Percentiles rank a stretch among this genome's conserved stretches.
phyloP scores from a whole-genome alignment of 92 coral and sea anemone species.

The Palythoa heliodiscus region DNA sequence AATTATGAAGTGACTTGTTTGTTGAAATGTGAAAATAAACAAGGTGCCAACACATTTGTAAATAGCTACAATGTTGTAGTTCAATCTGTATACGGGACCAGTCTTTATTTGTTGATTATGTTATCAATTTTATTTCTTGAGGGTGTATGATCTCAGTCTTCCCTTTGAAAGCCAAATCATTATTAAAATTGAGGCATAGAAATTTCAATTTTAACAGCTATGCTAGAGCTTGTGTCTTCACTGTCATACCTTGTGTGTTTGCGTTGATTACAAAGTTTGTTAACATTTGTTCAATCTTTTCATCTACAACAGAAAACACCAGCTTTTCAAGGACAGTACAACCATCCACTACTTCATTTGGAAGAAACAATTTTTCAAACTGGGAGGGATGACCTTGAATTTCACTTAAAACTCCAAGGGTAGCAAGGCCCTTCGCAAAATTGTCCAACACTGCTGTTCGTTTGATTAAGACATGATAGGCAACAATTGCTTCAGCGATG shows the following conservation, averaged over 20 bases:
- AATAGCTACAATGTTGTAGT: background rate
- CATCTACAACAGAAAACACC: conserved; percentile 37
- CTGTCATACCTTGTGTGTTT: conserved; percentile 4
- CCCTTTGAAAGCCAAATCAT: background rate
- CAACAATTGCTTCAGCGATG: no score
- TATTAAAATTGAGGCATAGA: conserved; percentile 5
- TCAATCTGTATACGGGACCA: background rate
- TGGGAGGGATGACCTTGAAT: no score
- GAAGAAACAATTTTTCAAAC: no score
- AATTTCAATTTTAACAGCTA: conserved; percentile 12
- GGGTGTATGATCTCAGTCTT: background rate
- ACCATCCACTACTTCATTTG: conserved; percentile 1
- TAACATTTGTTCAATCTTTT: conserved; percentile 26
- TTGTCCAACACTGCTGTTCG: no score
- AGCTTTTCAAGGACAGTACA: conserved; percentile 25
- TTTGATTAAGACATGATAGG: no score
- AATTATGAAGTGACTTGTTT: background rate
- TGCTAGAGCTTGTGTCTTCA: conserved; percentile 14
- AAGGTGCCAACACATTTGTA: background rate
- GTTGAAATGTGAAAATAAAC: background rate
- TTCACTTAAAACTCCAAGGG: no score
- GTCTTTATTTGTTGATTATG: background rate
- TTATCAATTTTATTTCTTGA: conserved; percentile 3
- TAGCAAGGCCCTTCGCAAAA: no score
- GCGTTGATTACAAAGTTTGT: conserved; percentile 24